A percentile compares a stretch with the other conserved stretches of the same genome.
Conservation (phyloP, 2,888 invertebrate species). For the Disparrhopalites patrizii region DNA sequence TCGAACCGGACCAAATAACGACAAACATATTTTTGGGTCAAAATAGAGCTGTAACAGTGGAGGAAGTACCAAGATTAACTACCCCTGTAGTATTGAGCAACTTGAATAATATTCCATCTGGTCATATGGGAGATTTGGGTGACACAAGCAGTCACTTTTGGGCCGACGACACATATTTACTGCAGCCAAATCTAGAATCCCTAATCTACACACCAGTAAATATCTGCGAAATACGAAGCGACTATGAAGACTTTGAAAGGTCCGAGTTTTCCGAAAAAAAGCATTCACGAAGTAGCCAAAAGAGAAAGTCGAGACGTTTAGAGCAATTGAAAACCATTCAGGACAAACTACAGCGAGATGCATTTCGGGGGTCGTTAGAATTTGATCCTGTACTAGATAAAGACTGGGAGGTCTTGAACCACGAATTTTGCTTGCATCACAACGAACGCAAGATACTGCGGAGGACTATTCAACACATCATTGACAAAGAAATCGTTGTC, state of each 20-base stretch:
- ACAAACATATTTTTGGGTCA: background rate
- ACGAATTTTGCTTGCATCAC: background rate
- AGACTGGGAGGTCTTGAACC: background rate
- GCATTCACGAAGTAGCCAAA: too few species aligned
- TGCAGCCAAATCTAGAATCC: background rate
- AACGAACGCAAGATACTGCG: background rate
- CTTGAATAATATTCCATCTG: too few species aligned
- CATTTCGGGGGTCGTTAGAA: background rate
- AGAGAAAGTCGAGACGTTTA: background rate
- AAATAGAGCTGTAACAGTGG: too few species aligned
- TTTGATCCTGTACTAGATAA: background rate
- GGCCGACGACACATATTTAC: background rate
- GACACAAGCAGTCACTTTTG: background rate
- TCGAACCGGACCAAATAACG: background rate
- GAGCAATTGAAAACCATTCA: slow-evolving; percentile 4
- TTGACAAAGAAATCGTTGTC: slow-evolving; percentile 1
- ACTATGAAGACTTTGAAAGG: too few species aligned
- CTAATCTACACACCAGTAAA: background rate
- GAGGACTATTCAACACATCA: slow-evolving; percentile 3
- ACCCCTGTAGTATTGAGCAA: too few species aligned
- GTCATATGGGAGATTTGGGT: slow-evolving; percentile 5
- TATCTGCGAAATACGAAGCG: background rate
- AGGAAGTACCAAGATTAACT: too few species aligned
- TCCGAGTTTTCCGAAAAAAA: too few species aligned
- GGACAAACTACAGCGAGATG: slow-evolving; percentile 4